Conservation (phyloP, 1,140 invertebrate genomes). For the Tenebrio molitor region DNA sequence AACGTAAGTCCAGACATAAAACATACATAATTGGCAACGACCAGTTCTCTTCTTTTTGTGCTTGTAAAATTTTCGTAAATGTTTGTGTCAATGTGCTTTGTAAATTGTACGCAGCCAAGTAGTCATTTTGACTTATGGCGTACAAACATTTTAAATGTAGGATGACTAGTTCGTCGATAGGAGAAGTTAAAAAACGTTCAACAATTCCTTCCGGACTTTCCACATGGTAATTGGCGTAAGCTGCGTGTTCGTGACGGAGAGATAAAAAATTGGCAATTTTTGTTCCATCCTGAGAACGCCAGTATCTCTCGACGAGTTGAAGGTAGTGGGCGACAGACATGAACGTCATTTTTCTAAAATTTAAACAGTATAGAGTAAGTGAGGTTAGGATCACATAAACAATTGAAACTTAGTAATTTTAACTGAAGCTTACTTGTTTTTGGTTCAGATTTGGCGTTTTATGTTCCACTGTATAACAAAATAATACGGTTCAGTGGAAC, state of each 20-base stretch:
- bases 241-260: slow-evolving; percentile 81
- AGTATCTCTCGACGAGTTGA: slow-evolving; percentile 70
- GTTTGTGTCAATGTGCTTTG: slow-evolving; percentile 84
- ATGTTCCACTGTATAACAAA: too few species aligned
- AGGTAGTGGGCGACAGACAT: slow-evolving; percentile 63
- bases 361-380: slow-evolving; percentile 19
- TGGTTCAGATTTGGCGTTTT: too few species aligned
- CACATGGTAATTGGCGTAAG: slow-evolving; percentile 77
- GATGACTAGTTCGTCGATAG: slow-evolving; percentile 85
- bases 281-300: slow-evolving; percentile 71
- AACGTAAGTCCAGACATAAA: slow-evolving; percentile 86
- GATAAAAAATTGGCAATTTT: slow-evolving; percentile 78
- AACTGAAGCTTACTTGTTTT: neutral
- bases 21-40: slow-evolving; percentile 91
- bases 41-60: slow-evolving; percentile 97
- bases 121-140: slow-evolving; percentile 76
- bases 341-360: slow-evolving; percentile 59
- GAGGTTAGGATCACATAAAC: neutral
- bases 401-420: neutral
- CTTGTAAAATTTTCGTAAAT: slow-evolving; percentile 87
- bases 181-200: slow-evolving; percentile 78
- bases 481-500: too few species aligned
- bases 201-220: slow-evolving; percentile 79
- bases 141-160: slow-evolving; percentile 82
- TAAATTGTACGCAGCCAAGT: slow-evolving; percentile 81